phyloP scores from a whole-genome alignment of 35 echinoderm and acorn worm species.

The Eucidaris tribuloides region DNA sequence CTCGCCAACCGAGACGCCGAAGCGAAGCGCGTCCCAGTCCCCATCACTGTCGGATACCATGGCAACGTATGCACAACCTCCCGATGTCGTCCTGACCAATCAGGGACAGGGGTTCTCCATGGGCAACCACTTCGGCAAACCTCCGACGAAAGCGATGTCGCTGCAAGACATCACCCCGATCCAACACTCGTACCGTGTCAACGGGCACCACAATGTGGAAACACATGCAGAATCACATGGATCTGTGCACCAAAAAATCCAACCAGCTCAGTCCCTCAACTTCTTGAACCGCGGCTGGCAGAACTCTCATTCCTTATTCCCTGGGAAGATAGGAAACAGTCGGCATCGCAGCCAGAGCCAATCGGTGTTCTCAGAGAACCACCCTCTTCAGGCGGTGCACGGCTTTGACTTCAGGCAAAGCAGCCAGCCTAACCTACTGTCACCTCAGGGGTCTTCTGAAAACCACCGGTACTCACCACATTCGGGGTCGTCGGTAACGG shows the following conservation, averaged over 20 bases:
- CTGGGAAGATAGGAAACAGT: background rate
- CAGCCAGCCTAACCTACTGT: conserved; percentile 2
- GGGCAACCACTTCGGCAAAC: conserved; percentile 11
- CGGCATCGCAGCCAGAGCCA: conserved; percentile 19
- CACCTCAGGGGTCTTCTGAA: background rate
- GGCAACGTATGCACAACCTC: conserved; percentile 8
- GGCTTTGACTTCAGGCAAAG: background rate
- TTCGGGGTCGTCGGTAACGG: background rate
- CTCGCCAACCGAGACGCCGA: background rate
- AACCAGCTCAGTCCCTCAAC: conserved; percentile 4
- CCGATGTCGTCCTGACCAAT: conserved; percentile 14
- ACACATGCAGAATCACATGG: background rate
- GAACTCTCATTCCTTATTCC: background rate
- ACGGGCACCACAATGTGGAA: background rate
- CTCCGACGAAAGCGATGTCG: conserved; percentile 8
- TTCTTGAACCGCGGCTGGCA: conserved; percentile 19
- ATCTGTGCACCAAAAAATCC: conserved; percentile 4
- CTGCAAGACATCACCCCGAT: conserved; percentile 13
- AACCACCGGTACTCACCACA: background rate
- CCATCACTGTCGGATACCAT: conserved; percentile 13
- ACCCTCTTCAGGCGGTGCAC: background rate
- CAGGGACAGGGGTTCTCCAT: background rate
- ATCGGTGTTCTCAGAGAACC: background rate
- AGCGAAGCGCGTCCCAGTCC: background rate
- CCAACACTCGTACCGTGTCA: background rate